These are phyloP conservation scores for Okapia johnstoni DNA, from an alignment of 2,113 vertebrate species.

Conservation along the genomic window DNA sequence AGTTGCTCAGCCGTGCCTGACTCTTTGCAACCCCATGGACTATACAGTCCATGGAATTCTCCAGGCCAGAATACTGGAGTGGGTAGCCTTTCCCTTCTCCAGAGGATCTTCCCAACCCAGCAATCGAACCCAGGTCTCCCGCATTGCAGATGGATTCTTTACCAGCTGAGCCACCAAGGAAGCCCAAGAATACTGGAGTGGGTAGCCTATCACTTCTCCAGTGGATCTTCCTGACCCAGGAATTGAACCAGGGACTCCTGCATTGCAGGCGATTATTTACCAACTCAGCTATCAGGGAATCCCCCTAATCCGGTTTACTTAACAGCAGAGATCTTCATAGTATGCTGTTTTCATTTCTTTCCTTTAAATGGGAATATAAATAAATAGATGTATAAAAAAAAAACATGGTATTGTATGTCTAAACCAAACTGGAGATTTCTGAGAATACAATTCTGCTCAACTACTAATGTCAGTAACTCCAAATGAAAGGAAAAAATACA, in stretches of 20 bases:
- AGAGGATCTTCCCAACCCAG: neutral
- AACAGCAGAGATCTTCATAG: neutral
- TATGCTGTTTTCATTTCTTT: neutral
- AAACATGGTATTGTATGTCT: neutral
- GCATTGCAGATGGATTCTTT: neutral
- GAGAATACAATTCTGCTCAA: conserved; percentile 30
- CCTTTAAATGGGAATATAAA: neutral
- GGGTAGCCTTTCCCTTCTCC: neutral
- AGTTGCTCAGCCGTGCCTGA: accelerated
- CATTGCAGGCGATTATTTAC: neutral
- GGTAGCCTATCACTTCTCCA: neutral
- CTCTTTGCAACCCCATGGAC: neutral
- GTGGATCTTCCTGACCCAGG: neutral
- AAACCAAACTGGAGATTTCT: conserved; percentile 14
- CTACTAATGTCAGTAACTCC: conserved; percentile 43
- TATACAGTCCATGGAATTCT: neutral
- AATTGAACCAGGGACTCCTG: neutral
- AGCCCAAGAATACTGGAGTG: neutral
- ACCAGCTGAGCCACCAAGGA: neutral
- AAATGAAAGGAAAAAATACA: conserved; percentile 18
- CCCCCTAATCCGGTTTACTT: neutral
- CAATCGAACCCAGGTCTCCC: neutral
- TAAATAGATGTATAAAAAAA: conserved; percentile 48
- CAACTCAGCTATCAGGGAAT: neutral
- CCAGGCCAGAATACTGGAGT: neutral